Conservation (phyloP, 2,888 invertebrate genomes). For the Hirtodrosophila duncani region DNA sequence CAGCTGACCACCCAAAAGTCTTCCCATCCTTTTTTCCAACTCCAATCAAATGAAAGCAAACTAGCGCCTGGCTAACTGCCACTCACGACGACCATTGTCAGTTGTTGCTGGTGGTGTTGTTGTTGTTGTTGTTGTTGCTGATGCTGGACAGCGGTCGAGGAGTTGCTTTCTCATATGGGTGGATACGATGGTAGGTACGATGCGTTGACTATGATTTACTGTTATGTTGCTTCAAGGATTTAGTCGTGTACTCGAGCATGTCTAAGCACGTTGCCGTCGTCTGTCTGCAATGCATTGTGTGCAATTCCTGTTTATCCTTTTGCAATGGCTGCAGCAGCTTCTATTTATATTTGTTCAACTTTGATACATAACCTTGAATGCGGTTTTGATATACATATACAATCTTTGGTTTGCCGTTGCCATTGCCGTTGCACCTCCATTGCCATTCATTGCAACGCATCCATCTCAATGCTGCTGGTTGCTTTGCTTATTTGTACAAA, state of each 20-base stretch:
- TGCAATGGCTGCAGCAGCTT: slow-evolving; percentile 20
- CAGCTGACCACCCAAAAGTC: slow-evolving; percentile 5
- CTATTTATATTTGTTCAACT: slow-evolving; percentile 63
- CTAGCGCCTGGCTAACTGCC: slow-evolving; percentile 53
- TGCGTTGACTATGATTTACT: slow-evolving; percentile 76
- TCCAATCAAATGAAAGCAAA: slow-evolving; percentile 69
- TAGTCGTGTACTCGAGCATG: slow-evolving; percentile 66
- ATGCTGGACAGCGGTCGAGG: too few relatives aligned
- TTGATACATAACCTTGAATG: slow-evolving; percentile 74
- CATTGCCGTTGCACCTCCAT: not conserved
- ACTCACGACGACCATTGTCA: slow-evolving; percentile 34
- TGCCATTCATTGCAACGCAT: slow-evolving; percentile 55
- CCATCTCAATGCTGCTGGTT: slow-evolving; percentile 31
- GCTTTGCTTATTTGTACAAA: slow-evolving; percentile 67
- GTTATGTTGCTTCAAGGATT: slow-evolving; percentile 74
- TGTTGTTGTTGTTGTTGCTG: slow-evolving; percentile 11
- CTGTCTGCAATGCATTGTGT: slow-evolving; percentile 27
- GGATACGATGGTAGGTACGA: slow-evolving; percentile 24
- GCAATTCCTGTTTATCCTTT: slow-evolving; percentile 27
- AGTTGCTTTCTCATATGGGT: slow-evolving; percentile 14
- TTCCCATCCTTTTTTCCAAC: slow-evolving; percentile 2
- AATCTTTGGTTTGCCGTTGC: slow-evolving; percentile 8
- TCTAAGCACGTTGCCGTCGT: slow-evolving; percentile 37
- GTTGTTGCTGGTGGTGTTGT: slow-evolving; percentile 13
- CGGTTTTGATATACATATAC: slow-evolving; percentile 55